Conservation (phyloP, 2,113 vertebrate species). For the Anhinga anhinga region DNA sequence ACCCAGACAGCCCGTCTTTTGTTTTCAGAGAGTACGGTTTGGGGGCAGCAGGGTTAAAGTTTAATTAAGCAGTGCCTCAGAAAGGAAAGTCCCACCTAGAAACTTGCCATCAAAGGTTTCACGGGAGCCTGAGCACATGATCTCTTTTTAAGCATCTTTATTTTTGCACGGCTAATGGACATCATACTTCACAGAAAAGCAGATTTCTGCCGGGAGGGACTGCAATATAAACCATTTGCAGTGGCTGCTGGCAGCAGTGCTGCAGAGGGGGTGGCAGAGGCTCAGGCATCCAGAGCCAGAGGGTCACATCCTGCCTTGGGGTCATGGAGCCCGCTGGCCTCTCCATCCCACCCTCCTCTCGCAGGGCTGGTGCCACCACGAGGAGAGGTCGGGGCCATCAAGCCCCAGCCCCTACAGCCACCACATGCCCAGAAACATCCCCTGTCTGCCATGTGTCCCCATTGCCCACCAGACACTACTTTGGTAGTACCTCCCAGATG, state of each 20-base stretch:
- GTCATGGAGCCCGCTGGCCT: not conserved
- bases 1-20: not conserved
- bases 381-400: not conserved
- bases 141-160: not conserved
- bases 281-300: not conserved
- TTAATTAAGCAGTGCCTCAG: not conserved
- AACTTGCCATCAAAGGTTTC: not conserved
- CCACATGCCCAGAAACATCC: not conserved
- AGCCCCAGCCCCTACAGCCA: not conserved
- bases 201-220: rapidly evolving
- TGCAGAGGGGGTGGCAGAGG: not conserved
- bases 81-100: not conserved
- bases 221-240: rapidly evolving
- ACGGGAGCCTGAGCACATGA: not conserved
- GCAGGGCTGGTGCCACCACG: rapidly evolving
- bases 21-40: not conserved
- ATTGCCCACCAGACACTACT: not conserved
- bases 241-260: not conserved
- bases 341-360: not conserved
- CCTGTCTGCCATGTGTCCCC: not conserved
- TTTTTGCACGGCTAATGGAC: not conserved
- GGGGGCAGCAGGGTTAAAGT: not conserved
- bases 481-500: not conserved
- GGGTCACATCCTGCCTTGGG: not conserved
- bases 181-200: not conserved